Evolutionary conservation across 2,797 vertebrate species (phyloP).

Genomic region (Acanthiza pusilla): DNA sequence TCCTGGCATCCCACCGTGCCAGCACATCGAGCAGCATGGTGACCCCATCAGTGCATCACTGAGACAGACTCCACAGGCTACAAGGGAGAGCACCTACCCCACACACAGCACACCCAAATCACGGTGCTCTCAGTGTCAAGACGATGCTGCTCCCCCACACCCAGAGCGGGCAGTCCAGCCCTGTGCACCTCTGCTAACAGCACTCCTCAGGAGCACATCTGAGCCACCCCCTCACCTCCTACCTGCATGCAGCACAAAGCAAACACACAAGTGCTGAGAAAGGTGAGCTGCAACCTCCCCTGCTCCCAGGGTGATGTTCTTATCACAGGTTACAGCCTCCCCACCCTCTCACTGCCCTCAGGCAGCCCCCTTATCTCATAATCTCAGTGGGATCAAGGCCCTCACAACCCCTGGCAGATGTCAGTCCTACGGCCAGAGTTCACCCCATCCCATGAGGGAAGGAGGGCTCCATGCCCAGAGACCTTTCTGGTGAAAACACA

Average conservation of each 20-base stretch:
- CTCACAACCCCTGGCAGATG: not conserved
- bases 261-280: not conserved
- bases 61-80: not conserved
- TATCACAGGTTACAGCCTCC: not conserved
- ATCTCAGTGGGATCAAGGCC: not conserved
- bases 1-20: not conserved
- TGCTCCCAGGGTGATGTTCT: not conserved
- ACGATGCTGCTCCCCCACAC: accelerated
- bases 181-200: not conserved
- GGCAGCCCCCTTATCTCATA: not conserved
- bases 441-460: not conserved
- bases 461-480: accelerated
- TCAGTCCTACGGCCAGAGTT: not conserved
- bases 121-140: accelerated
- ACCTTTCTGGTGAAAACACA: not conserved
- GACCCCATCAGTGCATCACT: not conserved
- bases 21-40: not conserved
- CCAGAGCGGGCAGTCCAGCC: not conserved
- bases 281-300: too few species aligned
- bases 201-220: accelerated
- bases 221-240: not conserved
- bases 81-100: accelerated
- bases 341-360: not conserved
- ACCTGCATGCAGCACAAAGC: not conserved
- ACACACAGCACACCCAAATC: accelerated